Conservation (phyloP, 2,113 vertebrate species). For the Perca flavescens region DNA sequence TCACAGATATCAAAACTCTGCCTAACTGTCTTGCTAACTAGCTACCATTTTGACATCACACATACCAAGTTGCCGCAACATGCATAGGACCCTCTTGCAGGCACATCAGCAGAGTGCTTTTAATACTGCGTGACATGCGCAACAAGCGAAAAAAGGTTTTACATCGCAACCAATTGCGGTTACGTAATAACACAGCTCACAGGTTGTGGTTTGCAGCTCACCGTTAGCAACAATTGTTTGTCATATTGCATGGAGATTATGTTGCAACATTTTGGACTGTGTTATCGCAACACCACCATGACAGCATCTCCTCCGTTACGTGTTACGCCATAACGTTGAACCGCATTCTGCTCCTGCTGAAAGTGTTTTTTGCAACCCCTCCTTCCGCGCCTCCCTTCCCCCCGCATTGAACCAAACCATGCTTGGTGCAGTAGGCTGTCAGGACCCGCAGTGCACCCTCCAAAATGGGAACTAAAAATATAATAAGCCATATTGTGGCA, state of each 20-base stretch:
- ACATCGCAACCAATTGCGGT: conserved; percentile 33
- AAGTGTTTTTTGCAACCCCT: conserved; percentile 67
- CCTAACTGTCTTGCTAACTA: conserved; percentile 10
- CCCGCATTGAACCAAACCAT: conserved; percentile 82
- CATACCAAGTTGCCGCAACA: conserved; percentile 30
- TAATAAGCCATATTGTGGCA: conserved; percentile 14
- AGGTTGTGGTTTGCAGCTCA: conserved; percentile 10
- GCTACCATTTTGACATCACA: conserved; percentile 19
- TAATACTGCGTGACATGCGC: conserved; percentile 62
- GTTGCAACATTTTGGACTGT: conserved; percentile 3
- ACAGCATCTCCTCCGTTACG: conserved; percentile 61
- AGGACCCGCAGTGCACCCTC: conserved; percentile 81
- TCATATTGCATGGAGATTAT: neutral
- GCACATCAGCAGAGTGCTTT: conserved; percentile 22
- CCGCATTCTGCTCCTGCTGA: conserved; percentile 81
- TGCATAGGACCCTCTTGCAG: neutral
- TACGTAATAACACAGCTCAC: conserved; percentile 54
- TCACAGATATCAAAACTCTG: conserved; percentile 3
- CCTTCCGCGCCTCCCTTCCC: conserved; percentile 58
- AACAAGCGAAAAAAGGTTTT: conserved; percentile 63
- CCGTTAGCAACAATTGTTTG: neutral
- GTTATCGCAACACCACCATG: conserved; percentile 30
- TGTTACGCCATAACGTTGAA: conserved; percentile 79
- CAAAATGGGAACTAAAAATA: conserved; percentile 39
- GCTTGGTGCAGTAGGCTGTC: conserved; percentile 83